phyloP scores from a whole-genome alignment of 2,113 vertebrate species.

The Zeus faber region DNA sequence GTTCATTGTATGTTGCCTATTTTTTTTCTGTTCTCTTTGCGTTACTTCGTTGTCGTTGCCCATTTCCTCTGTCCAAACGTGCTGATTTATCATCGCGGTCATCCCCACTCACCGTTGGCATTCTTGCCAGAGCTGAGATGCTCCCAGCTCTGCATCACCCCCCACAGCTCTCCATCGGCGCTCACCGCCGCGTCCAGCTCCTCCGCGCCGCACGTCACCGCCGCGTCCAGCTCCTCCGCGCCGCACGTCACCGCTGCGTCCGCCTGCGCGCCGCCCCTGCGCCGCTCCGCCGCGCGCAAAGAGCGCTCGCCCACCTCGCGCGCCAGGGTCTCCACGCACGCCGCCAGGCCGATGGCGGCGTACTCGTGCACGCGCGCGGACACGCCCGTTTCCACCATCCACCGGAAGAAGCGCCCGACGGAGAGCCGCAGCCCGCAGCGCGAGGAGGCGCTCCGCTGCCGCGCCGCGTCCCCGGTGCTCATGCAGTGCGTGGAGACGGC shows the following conservation, averaged over 20 bases:
- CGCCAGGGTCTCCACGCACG: constrained; percentile 86
- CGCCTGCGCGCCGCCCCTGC: constrained; percentile 36
- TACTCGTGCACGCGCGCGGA: constrained; percentile 90
- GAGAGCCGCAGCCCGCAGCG: constrained; percentile 88
- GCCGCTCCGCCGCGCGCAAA: constrained; percentile 46
- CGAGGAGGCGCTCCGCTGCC: constrained; percentile 79
- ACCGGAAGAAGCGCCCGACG: constrained; percentile 91
- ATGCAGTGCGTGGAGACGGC: constrained; percentile 92
- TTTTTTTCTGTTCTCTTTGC: too few relatives aligned
- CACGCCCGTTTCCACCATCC: constrained; percentile 95
- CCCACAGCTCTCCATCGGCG: constrained; percentile 90
- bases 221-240: not conserved
- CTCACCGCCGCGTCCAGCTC: constrained; percentile 83
- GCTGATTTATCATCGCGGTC: too few relatives aligned
- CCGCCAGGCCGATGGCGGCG: constrained; percentile 84
- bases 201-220: constrained; percentile 44
- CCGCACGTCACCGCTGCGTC: constrained; percentile 72
- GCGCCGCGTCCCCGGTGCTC: constrained; percentile 83
- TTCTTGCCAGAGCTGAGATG: constrained; percentile 92
- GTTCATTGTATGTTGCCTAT: too few relatives aligned
- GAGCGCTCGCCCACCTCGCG: constrained; percentile 83
- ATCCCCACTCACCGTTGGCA: constrained; percentile 85
- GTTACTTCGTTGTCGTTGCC: too few relatives aligned
- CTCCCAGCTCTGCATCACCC: constrained; percentile 85
- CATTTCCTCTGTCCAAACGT: too few relatives aligned